Percentiles rank a stretch among this genome's conserved stretches.
These are phyloP conservation scores for Fratercula arctica DNA, from an alignment of 2,797 vertebrate genomes.

Conservation along the genomic window DNA sequence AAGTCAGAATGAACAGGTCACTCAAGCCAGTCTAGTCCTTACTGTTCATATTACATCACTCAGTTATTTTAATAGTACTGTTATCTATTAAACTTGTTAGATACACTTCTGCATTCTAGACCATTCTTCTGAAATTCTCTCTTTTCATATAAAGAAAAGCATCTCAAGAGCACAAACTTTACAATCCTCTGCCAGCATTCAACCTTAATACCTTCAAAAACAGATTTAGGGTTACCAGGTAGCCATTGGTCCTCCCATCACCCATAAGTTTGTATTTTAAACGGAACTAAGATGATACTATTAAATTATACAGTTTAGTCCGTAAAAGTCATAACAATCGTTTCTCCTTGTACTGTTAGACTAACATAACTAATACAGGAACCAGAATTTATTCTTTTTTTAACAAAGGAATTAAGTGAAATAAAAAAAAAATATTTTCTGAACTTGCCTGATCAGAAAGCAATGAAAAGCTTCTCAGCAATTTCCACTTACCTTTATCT, in stretches of 20 bases:
- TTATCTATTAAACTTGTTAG: neutral
- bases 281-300: neutral
- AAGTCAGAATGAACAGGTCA: neutral
- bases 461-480: neutral
- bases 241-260: neutral
- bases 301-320: neutral
- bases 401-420: neutral
- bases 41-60: neutral
- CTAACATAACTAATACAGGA: neutral
- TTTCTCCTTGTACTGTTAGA: neutral
- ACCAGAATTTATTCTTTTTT: neutral
- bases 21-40: neutral
- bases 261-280: neutral
- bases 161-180: neutral
- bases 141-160: neutral
- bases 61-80: neutral
- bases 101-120: neutral
- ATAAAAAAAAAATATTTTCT: neutral
- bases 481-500: slow-evolving; percentile 89
- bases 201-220: neutral
- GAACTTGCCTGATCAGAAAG: neutral
- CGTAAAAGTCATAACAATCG: neutral
- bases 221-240: neutral
- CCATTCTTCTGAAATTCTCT: neutral
- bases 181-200: neutral